These are phyloP conservation scores for Himalopsyche kuldschensis DNA, from an alignment of 2,888 invertebrate species.

Conservation along the genomic window DNA sequence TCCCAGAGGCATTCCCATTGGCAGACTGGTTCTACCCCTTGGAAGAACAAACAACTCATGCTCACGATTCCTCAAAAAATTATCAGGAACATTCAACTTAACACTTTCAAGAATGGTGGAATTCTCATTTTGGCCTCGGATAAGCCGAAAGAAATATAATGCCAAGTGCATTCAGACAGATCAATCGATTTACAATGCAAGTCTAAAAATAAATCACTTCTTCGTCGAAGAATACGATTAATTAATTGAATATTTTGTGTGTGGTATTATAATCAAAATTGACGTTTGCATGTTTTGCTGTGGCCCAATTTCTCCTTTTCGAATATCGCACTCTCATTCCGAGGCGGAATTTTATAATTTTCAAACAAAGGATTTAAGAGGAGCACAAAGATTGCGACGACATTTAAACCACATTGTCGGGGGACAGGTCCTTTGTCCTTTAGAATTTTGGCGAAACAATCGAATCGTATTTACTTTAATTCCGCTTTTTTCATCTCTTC, in stretches of 20 bases:
- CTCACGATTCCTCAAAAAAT: too few species aligned
- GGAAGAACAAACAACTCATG: too few species aligned
- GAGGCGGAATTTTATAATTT: not conserved
- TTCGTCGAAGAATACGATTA: too few species aligned
- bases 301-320: not conserved
- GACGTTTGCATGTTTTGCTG: not conserved
- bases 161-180: too few species aligned
- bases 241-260: not conserved
- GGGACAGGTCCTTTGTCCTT: not conserved
- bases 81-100: too few species aligned
- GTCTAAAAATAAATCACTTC: too few species aligned
- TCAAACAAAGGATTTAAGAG: not conserved
- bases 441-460: not conserved
- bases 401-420: not conserved
- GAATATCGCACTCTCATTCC: not conserved
- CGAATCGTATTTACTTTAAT: not conserved
- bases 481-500: not conserved
- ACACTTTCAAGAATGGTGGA: too few species aligned
- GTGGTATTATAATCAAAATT: not conserved
- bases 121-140: too few species aligned
- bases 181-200: too few species aligned
- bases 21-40: too few species aligned
- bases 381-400: not conserved
- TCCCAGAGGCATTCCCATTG: too few species aligned
- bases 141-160: too few species aligned